Evolutionary conservation across 2,113 vertebrate genomes (phyloP), one percentile per base, ranked within the genome.

Genomic region (Lycaon pictus): DNA sequence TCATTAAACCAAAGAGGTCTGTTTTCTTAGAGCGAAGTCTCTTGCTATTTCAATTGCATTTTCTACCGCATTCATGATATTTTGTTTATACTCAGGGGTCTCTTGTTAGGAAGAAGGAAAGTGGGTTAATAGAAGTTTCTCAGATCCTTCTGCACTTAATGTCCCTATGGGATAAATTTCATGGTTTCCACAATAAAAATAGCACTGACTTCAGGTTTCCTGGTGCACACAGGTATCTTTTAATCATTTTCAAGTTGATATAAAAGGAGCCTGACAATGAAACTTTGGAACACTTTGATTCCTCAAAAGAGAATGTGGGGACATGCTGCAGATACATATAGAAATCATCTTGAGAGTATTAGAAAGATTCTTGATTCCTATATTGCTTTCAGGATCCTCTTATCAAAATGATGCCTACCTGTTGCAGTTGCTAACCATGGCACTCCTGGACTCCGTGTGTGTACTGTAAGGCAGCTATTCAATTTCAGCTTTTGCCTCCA

Each of bases 231-330:
- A 98, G 98, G 97, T 97, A 98, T 98, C 98, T 99, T 51, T 98
- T 98, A 99, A 98, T 98, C 98, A 98, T 98, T 98, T 99, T 98
- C 97, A 98, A 98, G 97, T 95, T 98, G 98, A 98, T 98, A 98
- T 98, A 97, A 99, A 98, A 98, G 98, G 98, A 98, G 88, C 91
- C 98, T 96, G 97, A 98, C 97, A 98, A 98, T 97, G 97, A 97
- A 98, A 98, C 96, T 97, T 97, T 93, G 98, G 97, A 97, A 98
- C 90, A 98, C 95, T 98, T 98, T 95, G 96, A 97, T 98, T 98
- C 95, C 98, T 98, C 95, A 98, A 98, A 98, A 97, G 97, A 98
- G 97, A 98, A 98, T 80, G 97, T 97, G 63, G 95, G 96, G 98
- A 98, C 96, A 96, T 88, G 20, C 97, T 98, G 94, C 91, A 98